Conservation (phyloP, 2,113 vertebrate genomes). For the Danionella cerebrum region DNA sequence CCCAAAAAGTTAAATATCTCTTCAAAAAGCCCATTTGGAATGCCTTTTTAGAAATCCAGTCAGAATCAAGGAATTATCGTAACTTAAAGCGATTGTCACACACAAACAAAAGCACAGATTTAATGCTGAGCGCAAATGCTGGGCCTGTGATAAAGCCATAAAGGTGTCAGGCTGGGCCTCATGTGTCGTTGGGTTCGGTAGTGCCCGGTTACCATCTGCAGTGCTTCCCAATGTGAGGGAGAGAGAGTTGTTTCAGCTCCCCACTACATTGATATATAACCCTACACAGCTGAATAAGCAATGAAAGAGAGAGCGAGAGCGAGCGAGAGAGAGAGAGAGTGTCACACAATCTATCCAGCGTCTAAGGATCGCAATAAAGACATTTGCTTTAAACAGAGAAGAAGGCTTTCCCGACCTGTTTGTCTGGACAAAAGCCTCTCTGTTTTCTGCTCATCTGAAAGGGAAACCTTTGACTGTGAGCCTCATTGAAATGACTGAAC, state of each 20-base stretch:
- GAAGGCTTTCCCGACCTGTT: neutral
- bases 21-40: no score
- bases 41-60: no score
- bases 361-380: constrained; percentile 7
- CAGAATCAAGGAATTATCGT: no score
- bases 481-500: neutral
- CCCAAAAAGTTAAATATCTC: no score
- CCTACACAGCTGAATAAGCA: constrained; percentile 58
- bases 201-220: constrained; percentile 7
- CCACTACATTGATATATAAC: constrained; percentile 33
- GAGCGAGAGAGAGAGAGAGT: no score
- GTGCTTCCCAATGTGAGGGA: constrained; percentile 1
- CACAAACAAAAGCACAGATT: neutral
- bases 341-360: constrained; percentile 15
- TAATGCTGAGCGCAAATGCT: neutral
- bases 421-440: constrained; percentile 22
- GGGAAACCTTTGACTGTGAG: neutral
- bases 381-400: constrained; percentile 2
- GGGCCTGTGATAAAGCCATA: neutral
- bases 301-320: no score
- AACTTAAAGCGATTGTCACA: no score
- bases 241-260: constrained; percentile 26
- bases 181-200: constrained; percentile 7
- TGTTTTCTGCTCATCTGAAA: constrained; percentile 3
- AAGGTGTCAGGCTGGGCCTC: constrained; percentile 9